Conservation (phyloP, 2,797 vertebrate species). For the Synanceia verrucosa region DNA sequence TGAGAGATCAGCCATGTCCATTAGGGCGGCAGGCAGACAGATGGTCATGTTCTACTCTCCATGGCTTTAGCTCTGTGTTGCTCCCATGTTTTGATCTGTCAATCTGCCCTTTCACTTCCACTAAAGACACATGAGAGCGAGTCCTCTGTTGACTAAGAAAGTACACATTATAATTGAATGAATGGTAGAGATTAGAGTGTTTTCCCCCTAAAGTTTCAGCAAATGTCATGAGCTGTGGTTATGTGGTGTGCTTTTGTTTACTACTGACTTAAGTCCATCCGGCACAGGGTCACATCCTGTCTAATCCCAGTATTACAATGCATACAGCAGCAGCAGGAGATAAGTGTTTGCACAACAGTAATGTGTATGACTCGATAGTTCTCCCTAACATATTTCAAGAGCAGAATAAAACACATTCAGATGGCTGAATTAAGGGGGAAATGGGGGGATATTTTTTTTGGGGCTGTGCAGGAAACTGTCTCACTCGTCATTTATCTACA, state of each 20-base stretch:
- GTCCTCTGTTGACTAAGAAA: not conserved
- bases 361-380: slow-evolving; percentile 18
- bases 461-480: not conserved
- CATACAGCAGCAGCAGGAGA: slow-evolving; percentile 35
- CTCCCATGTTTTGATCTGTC: slow-evolving; percentile 34
- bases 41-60: slow-evolving; percentile 61
- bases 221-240: slow-evolving; percentile 4
- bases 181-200: slow-evolving; percentile 1
- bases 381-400: slow-evolving; percentile 14
- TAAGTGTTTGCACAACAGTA: slow-evolving; percentile 65
- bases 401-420: slow-evolving; percentile 17
- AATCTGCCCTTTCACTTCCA: slow-evolving; percentile 20
- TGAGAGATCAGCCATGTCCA: slow-evolving; percentile 69
- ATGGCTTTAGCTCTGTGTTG: slow-evolving; percentile 52
- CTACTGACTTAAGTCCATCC: slow-evolving; percentile 60
- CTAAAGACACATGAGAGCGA: slow-evolving; percentile 17
- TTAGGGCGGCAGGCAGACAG: slow-evolving; percentile 69
- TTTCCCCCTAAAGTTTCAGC: not conserved
- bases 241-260: slow-evolving; percentile 70
- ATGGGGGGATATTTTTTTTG: not conserved
- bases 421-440: slow-evolving; percentile 4
- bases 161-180: not conserved
- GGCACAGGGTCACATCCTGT: slow-evolving; percentile 54
- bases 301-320: slow-evolving; percentile 74
- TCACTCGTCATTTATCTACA: slow-evolving; percentile 18